A percentile compares a stretch with the other conserved stretches of the same genome.
phyloP scores from a whole-genome alignment of 2,888 invertebrate species.

The Ormyrus thymus region DNA sequence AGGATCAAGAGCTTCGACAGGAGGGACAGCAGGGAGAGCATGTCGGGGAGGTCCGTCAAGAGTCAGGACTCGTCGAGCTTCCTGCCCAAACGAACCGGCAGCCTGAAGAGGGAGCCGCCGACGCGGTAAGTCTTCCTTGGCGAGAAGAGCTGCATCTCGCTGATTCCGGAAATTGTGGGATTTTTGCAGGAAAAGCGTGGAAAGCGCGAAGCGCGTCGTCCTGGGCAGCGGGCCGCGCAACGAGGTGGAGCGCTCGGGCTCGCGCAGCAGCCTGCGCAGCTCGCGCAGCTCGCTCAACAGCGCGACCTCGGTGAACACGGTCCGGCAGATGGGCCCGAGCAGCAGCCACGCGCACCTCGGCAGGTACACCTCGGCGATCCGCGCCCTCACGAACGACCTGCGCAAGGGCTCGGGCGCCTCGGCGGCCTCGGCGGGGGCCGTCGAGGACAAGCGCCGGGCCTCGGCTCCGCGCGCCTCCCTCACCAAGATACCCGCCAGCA shows the following conservation, averaged over 20 bases:
- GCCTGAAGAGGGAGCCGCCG: conserved; percentile 60
- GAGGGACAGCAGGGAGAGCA: conserved; percentile 38
- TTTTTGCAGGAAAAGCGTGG: conserved; percentile 44
- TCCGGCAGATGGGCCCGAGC: conserved; percentile 78
- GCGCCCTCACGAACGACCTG: conserved; percentile 74
- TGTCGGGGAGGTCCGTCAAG: conserved; percentile 14
- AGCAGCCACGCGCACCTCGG: conserved; percentile 75
- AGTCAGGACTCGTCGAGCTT: conserved; percentile 62
- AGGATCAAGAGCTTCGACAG: conserved; percentile 53
- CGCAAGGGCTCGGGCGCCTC: conserved; percentile 62
- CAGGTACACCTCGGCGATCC: conserved; percentile 77
- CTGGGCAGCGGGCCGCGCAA: conserved; percentile 67
- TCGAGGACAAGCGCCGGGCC: conserved; percentile 67
- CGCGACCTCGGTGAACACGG: conserved; percentile 86
- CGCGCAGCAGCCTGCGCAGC: conserved; percentile 86
- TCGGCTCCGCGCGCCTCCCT: conserved; percentile 62
- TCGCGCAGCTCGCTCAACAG: conserved; percentile 90
- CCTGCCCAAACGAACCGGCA: conserved; percentile 68
- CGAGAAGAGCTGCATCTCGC: not conserved
- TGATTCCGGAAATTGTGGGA: not conserved
- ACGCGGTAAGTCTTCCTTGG: conserved; percentile 34
- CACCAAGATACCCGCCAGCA: conserved; percentile 77
- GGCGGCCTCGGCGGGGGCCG: conserved; percentile 37
- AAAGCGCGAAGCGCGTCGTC: conserved; percentile 33
- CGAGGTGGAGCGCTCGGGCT: conserved; percentile 85